Evolutionary conservation across 2,888 invertebrate genomes (phyloP), one percentile per base, ranked within the genome.

Genomic region (Conops quadrifasciatus): DNA sequence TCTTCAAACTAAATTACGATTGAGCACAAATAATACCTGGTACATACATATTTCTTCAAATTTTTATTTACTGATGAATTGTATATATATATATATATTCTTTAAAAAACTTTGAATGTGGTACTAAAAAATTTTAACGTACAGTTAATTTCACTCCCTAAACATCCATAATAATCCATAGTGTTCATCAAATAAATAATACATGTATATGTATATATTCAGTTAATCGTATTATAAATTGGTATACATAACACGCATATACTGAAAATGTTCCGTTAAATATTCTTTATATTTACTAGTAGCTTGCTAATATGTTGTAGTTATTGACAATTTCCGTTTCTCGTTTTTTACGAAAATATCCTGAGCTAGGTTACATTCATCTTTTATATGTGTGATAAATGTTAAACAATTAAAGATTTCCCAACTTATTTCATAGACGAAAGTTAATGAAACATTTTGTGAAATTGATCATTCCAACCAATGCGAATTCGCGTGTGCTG

Each of bases 341-440:
- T 58, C 21, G 19, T 63, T 45, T 66, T 72, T 49, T 72, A 70
- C 70, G 70, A 72, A 70, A 70, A 60, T 79, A 80, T 80, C 80
- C 80, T 80, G 80, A 80, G 80, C 80, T 81, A 80, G 80, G 81
- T 81, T 80, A 81, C 80, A 79, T 56, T n/a, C 53, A 58, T 67
- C 56, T 45, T 58, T 43, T 43, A 67, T 58, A 15, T 21, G 13
- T 5, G 24, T 21, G 24, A 24, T 53, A 58, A 7, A 7, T 26
- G 24, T 11, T 56, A 16, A 45, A 63, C 16, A 45, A 49, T 60
- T 58, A 70, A 30, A 69, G 51, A n/a, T n/a, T n/a, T n/a, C n/a
- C n/a, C n/a, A n/a, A n/a, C n/a, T n/a, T n/a, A n/a, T n/a, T n/a
- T n/a, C n/a, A n/a, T n/a, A n/a, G n/a, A n/a, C n/a, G n/a, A n/a